Base-by-base conservation (phyloP, 2,888 invertebrate species). In the Polietes domitor region DNA sequence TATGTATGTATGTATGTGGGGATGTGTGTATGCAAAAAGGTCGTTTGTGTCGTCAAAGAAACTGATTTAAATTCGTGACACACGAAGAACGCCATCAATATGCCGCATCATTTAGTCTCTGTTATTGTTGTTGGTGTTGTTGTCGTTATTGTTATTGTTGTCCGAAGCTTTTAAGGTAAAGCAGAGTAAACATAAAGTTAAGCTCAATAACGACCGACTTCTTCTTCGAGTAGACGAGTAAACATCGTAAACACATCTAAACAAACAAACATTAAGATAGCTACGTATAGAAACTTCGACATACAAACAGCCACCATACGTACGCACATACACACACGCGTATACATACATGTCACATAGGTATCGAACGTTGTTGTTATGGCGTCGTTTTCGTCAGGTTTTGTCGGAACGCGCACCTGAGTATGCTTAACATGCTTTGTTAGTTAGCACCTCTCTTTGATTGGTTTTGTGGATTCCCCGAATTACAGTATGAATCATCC, bases 381-480 rank as follows among this genome's bases (percentile, higher is more conserved):
- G 15, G 47, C 6, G 41, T 55, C 7, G 19, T 55, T 32, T 72
- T 32, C 12, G 32, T 72, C 17, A 37, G 32, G 19, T 72, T 2
- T 65, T 15, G 43, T 37, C 12, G 47, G 47, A 47, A 28, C 32
- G 58, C 37, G 53, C 47, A 71, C 32, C 43, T 21, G 72, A 41
- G 32, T 37, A 28, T 17, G 32, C 37, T 72, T 5, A 77, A 72
- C 50, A 61, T 61, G 71, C 28, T 70, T 41, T n/a, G 26, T 61
- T 68, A 70, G 26, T 61, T 68, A 70, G 24, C 50, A 70, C 68
- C 68, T 71, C 37, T 70, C 50, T 61, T 41, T 43, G 15, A 28
- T 17, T 32, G n/a, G 28, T 21, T 50, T 76, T 55, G 55, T 87
- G 90, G 90, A 88, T 89, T 90, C 89, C 89, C 90, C 89, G 89